Base-by-base conservation (phyloP, 2,888 invertebrate species). In the Parasteatoda lunata region DNA sequence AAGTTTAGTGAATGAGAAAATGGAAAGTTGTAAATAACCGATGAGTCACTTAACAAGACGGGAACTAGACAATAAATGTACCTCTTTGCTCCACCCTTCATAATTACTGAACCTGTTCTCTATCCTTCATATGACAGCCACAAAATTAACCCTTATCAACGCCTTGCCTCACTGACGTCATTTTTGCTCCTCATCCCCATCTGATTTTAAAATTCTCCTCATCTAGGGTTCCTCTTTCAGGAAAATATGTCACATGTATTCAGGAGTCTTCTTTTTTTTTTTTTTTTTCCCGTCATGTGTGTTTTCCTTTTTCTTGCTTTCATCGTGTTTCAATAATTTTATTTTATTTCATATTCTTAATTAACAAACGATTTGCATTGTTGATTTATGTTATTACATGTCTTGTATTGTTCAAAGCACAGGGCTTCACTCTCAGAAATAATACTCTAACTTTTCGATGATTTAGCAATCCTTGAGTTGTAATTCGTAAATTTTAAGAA, bases 91-190 rank as follows among this genome's bases (percentile, higher is more conserved):
- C 84, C 84, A 78, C 84, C 84, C 84, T 84, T 54, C 66, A 78
- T 78, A 84, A 84, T 84, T 84, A 84, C 59, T 30, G 72, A 72
- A 78, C 84, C 78, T 73, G 78, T 77, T 84, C 72, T 69, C 52
- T 54, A 51, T 47, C 82, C 48, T 69, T 70, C 66, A 30, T 72
- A 64, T 80, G 80, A 71, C 81, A 75, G 81, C 81, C 51, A 59
- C 77, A 72, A 69, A 84, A 84, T 84, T 78, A 84, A 84, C 78
- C 79, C 84, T 84, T 84, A 84, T 84, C 73, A 79, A 78, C 78
- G 84, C 77, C 77, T 82, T 77, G 71, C 77, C 48, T 51, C 52
- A 49, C 45, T 84, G 84, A 84, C 84, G 84, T 84, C 84, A 84
- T 52, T 45, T 13, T 65, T 66, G 66, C 71, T 15, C 15, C 69